Evolutionary conservation across 2,888 invertebrate genomes (phyloP), one percentile per base, ranked within the genome.

Genomic region (Xylota segnis): DNA sequence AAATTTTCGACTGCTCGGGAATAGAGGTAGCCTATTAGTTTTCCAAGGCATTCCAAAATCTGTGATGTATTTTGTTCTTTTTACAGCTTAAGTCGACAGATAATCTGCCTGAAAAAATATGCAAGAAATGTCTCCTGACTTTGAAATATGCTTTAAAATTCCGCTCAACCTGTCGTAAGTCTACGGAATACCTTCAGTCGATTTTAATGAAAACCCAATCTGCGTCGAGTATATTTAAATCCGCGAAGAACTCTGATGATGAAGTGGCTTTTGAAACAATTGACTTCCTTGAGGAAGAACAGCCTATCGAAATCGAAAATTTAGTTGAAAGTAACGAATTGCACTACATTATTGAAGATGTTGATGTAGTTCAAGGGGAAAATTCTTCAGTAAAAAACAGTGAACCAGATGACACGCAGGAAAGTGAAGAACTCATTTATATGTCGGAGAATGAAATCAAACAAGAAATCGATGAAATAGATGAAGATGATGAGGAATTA

Each of bases 51-150:
- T 47, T 18, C 16, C 14, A 7, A 5, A 45, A 4, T 0, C 9
- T 9, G 9, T 18, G 18, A 18, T 23, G 18, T 10, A 12, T 2
- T 1, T 23, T n/a, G n/a, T 6, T 23, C 18, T 71, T 10, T 37
- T 0, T 16, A 0, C 34, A 91, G 91, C 88, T 90, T 29, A 75
- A 88, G 32, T 84, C 81, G 3, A 72, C 87, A 4, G 91, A 91
- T 66, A 89, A 89, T 7, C 68, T 91, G 34, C 92, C 91, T 0
- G 90, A 87, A 12, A 87, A 87, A 74, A 87, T 87, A 74, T 87
- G 86, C 52, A 72, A 52, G 40, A 83, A 77, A 74, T 87, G 86
- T 16, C 29, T 77, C 0, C 5, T 66, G 0, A 74, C 56, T 10
- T 63, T 87, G 29, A 82, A 72, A 63, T 74, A 83, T 68, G 86